Evolutionary conservation across 1,140 invertebrate species (phyloP).

Genomic region (Oncopodura yosiiana): DNA sequence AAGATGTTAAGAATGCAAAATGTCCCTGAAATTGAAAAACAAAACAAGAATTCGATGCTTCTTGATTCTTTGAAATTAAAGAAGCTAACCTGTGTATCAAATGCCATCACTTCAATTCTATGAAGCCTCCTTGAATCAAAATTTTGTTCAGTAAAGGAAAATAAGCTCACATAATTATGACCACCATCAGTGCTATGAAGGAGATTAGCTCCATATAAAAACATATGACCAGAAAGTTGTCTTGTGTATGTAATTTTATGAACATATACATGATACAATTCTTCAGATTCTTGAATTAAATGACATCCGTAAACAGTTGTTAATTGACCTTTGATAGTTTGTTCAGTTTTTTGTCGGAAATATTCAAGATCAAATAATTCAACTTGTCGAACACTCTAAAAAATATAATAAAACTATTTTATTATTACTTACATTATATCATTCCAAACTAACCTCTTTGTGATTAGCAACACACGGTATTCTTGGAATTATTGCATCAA

Average conservation of each 20-base stretch:
- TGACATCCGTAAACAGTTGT: too few species aligned
- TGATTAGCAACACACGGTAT: constrained; percentile 1
- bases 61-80: too few species aligned
- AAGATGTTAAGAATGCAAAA: constrained; percentile 9
- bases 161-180: neutral
- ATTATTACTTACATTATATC: too few species aligned
- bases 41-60: too few species aligned
- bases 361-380: too few species aligned
- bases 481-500: neutral
- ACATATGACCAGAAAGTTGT: constrained; percentile 1
- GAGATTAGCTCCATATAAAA: constrained; percentile 5
- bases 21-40: too few species aligned
- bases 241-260: constrained; percentile 7
- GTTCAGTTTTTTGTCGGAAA: too few species aligned
- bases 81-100: constrained; percentile 4
- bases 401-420: too few species aligned
- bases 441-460: too few species aligned
- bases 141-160: neutral
- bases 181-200: constrained; percentile 11
- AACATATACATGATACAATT: constrained; percentile 5
- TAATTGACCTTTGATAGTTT: too few species aligned
- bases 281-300: too few species aligned
- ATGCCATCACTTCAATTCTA: neutral
- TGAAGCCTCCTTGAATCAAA: neutral
- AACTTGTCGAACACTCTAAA: too few species aligned